Evolutionary conservation across 2,888 invertebrate species (phyloP), one percentile per base, ranked within the genome.

Genomic region (Hofmannophila pseudospretella): DNA sequence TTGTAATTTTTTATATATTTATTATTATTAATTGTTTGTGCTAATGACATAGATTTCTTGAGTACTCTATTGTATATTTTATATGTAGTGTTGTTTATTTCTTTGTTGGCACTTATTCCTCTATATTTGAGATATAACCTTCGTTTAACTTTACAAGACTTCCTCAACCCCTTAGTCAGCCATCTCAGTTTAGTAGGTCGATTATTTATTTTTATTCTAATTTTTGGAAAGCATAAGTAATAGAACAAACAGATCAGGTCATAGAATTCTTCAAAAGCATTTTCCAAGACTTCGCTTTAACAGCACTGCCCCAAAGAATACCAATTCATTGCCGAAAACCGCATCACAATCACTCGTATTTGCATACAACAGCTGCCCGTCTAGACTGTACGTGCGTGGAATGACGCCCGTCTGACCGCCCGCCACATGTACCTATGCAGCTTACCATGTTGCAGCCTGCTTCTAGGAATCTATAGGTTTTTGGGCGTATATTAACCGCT

Each of bases 321-420:
- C 67, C 43, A 58, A 73, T 56, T 53, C 52, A 59, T 58, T 62
- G 71, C 80, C 81, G 68, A 81, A 82, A 80, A 70, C 66, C 68
- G 58, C 50, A 55, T 53, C 58, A 71, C 74, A 76, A 75, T 77
- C 25, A 22, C 4, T 12, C 19, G 25, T 11, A 42, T 42, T 42
- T 42, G 38, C 41, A 42, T 42, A 42, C 41, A 42, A 38, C 41
- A 28, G 23, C 8, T 14, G n/a, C n/a, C 32, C 10, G 41, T 42
- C 41, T 42, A 38, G 41, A 38, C 41, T 27, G 7, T 32, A 42
- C 41, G 41, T 42, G 41, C 32, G 5, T 4, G 3, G 47, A 32
- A 41, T 39, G 11, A n/a, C n/a, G n/a, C n/a, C n/a, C n/a, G n/a
- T 10, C 7, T 9, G 23, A 14, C 27, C 7, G 34, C 20, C 34